Evolutionary conservation across 2,888 invertebrate species (phyloP).

Genomic region (Gonocerus acuteangulatus): DNA sequence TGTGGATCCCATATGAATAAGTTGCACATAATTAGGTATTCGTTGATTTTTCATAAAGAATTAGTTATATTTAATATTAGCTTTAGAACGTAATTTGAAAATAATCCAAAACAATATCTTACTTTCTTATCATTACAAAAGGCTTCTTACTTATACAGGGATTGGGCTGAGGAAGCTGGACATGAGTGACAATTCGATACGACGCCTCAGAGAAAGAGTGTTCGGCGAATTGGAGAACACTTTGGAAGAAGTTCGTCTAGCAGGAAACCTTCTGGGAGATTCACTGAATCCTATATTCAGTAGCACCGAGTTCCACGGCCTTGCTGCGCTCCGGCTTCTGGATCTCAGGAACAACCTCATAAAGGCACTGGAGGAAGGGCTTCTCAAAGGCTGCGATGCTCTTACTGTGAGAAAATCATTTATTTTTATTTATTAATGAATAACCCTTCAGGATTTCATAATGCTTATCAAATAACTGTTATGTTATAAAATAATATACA

Average conservation of each 20-base stretch:
- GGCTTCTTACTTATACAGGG: no score
- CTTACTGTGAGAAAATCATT: conserved; percentile 51
- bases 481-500: no score
- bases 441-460: no score
- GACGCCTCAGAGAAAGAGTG: conserved; percentile 68
- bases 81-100: no score
- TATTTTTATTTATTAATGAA: no score
- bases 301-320: conserved; percentile 70
- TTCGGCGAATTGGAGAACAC: conserved; percentile 59
- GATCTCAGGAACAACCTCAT: conserved; percentile 76
- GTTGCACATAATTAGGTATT: no score
- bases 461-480: no score
- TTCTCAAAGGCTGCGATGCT: conserved; percentile 72
- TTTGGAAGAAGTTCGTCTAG: conserved; percentile 61
- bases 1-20: no score
- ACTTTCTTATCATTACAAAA: no score
- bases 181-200: conserved; percentile 71
- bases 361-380: conserved; percentile 74
- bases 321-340: conserved; percentile 62
- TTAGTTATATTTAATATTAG: no score
- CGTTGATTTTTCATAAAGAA: no score
- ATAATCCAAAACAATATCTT: no score
- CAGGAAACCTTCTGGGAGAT: conserved; percentile 80
- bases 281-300: conserved; percentile 86
- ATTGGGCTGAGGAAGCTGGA: conserved; percentile 69